Conservation (phyloP, 2,888 invertebrate genomes). For the Conchocele bisecta region DNA sequence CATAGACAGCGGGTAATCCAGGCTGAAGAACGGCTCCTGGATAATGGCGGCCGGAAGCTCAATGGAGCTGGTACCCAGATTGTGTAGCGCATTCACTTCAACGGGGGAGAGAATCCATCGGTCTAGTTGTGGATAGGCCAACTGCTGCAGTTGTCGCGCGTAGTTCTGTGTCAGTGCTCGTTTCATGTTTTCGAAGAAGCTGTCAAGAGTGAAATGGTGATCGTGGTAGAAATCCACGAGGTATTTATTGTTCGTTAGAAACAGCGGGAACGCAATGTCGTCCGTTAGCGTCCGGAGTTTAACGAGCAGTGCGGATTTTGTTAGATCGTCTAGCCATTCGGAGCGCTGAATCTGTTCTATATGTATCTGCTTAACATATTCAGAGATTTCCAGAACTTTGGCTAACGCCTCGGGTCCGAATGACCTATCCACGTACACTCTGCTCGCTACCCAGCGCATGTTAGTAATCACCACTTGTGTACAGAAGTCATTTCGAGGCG, state of each 20-base stretch:
- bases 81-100: constrained; percentile 5
- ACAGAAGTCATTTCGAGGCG: constrained; percentile 11
- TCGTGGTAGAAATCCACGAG: constrained; percentile 1
- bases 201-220: not conserved
- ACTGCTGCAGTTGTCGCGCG: not conserved
- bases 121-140: not conserved
- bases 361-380: not conserved
- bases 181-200: constrained; percentile 25
- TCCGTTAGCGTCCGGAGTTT: constrained; percentile 10
- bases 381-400: constrained; percentile 3
- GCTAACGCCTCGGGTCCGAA: not conserved
- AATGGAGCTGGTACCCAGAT: constrained; percentile 12
- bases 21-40: constrained; percentile 7
- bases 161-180: constrained; percentile 11
- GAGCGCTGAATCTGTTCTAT: not conserved
- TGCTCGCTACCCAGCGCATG: constrained; percentile 23
- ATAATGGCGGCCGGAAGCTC: constrained; percentile 15
- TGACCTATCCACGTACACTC: constrained; percentile 10
- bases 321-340: constrained; percentile 12
- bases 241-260: not conserved
- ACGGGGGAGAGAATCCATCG: constrained; percentile 19
- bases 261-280: constrained; percentile 17
- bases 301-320: not conserved
- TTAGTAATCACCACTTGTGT: not conserved
- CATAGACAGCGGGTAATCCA: constrained; percentile 11